Evolutionary conservation across 2,797 vertebrate genomes (phyloP).

Genomic region (Gymnoscopelus braueri): DNA sequence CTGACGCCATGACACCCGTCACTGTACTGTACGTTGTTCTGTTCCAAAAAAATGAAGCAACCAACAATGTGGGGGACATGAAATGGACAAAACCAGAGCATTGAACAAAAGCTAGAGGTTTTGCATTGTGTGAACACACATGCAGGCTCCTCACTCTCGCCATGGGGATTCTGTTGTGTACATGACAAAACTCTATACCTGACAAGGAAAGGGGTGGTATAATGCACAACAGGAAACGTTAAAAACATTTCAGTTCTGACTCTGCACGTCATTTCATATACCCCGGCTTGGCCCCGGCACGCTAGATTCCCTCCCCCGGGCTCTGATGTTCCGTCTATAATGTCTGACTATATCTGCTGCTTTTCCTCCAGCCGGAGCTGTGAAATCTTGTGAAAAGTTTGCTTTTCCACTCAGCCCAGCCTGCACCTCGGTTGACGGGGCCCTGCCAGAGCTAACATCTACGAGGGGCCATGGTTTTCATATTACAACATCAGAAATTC

Average conservation of each 20-base stretch:
- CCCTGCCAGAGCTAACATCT: slow-evolving; percentile 65
- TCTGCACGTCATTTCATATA: slow-evolving; percentile 19
- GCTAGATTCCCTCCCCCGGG: slow-evolving; percentile 11
- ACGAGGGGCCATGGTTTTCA: slow-evolving; percentile 71
- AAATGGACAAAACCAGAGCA: slow-evolving; percentile 72
- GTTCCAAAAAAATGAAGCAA: slow-evolving; percentile 57
- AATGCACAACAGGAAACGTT: slow-evolving; percentile 46
- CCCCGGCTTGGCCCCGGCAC: slow-evolving; percentile 15
- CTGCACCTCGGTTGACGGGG: slow-evolving; percentile 65
- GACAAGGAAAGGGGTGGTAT: slow-evolving; percentile 36
- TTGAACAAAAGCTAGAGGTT: slow-evolving; percentile 5
- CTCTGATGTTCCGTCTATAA: too few relatives aligned
- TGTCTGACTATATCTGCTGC: slow-evolving; percentile 35
- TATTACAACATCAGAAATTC: slow-evolving; percentile 79
- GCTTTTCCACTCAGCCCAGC: slow-evolving; percentile 68
- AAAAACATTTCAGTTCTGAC: slow-evolving; percentile 38
- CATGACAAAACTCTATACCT: slow-evolving; percentile 17
- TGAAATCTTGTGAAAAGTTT: slow-evolving; percentile 64
- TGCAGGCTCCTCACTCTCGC: background rate
- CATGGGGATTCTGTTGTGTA: slow-evolving; percentile 40
- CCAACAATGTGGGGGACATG: slow-evolving; percentile 42
- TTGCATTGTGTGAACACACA: slow-evolving; percentile 34
- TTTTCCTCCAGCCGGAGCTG: slow-evolving; percentile 39
- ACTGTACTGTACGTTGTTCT: slow-evolving; percentile 47
- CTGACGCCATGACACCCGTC: slow-evolving; percentile 33